phyloP scores from a whole-genome alignment of 1,140 invertebrate species.

The Calosoma granatense region DNA sequence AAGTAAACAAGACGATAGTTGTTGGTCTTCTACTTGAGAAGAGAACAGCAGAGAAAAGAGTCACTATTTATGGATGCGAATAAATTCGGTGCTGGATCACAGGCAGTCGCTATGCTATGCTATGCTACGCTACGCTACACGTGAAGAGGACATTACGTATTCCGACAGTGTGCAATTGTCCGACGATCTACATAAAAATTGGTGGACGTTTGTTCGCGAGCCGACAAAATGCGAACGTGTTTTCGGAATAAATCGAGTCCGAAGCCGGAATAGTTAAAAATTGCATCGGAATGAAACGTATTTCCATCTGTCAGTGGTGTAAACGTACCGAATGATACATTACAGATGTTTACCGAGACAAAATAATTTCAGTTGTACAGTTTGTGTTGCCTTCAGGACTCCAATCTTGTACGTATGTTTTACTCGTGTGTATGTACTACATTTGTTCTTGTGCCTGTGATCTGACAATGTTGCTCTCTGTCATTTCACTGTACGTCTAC shows the following conservation, averaged over 20 bases:
- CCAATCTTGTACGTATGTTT: too few species aligned
- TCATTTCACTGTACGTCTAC: too few species aligned
- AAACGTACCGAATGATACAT: not conserved
- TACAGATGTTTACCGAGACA: not conserved
- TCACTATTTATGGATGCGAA: not conserved
- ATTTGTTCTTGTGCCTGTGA: too few species aligned
- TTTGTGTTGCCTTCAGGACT: too few species aligned
- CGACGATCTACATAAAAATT: conserved; percentile 7
- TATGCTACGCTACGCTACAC: not conserved
- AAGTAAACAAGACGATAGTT: too few species aligned
- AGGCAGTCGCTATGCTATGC: too few species aligned
- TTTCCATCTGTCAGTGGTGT: conserved; percentile 1
- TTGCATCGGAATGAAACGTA: not conserved
- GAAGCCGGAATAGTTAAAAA: not conserved
- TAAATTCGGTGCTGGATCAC: not conserved
- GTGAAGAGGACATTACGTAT: conserved; percentile 3
- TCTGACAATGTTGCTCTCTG: too few species aligned
- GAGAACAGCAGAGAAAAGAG: not conserved
- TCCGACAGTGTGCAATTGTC: conserved; percentile 4
- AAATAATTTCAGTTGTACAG: not conserved
- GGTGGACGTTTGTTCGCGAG: conserved; percentile 5
- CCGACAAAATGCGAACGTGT: conserved; percentile 8
- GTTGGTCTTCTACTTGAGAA: too few species aligned
- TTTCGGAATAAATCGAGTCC: conserved; percentile 4
- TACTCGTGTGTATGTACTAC: too few species aligned